Evolutionary conservation across 23 tunicate genomes (phyloP).

Genomic region (Diplosoma virens): DNA sequence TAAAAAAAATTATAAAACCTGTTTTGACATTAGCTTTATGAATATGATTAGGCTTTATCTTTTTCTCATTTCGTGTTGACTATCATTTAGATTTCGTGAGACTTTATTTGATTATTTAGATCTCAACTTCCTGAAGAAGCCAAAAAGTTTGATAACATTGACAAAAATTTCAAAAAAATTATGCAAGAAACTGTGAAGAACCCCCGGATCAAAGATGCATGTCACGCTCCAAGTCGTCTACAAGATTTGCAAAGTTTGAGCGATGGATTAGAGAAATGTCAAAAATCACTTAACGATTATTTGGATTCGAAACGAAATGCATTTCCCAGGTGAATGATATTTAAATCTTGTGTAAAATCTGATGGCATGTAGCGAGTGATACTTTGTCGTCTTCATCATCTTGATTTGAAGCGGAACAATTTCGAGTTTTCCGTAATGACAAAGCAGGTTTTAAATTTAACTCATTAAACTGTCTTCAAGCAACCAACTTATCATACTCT

Average conservation of each 20-base stretch:
- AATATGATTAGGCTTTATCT: too few species aligned
- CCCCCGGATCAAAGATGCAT: slow-evolving; percentile 88
- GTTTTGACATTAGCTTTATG: too few species aligned
- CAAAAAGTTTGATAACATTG: slow-evolving; percentile 92
- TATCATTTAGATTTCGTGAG: too few species aligned
- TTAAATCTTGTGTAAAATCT: too few species aligned
- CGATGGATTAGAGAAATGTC: slow-evolving; percentile 94
- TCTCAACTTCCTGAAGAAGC: slow-evolving; percentile 99
- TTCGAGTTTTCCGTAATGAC: neutral
- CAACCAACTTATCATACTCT: too few species aligned
- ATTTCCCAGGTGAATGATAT: slow-evolving; percentile 87
- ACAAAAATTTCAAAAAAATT: slow-evolving; percentile 90
- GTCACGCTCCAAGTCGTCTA: slow-evolving; percentile 84
- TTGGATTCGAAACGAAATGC: slow-evolving; percentile 98
- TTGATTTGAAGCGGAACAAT: neutral
- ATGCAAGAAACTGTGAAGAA: slow-evolving; percentile 98
- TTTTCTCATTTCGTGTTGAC: too few species aligned
- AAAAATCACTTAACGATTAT: slow-evolving; percentile 93
- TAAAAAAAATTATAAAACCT: too few species aligned
- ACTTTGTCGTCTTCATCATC: too few species aligned
- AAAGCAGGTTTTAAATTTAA: too few species aligned
- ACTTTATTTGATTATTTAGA: too few species aligned
- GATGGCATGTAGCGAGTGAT: too few species aligned
- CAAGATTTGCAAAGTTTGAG: slow-evolving; percentile 70
- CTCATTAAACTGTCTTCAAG: too few species aligned